A percentile compares a stretch with the other conserved stretches of the same genome.
These are phyloP conservation scores for Nesidiocoris tenuis DNA, from an alignment of 2,888 invertebrate species.

Conservation along the genomic window DNA sequence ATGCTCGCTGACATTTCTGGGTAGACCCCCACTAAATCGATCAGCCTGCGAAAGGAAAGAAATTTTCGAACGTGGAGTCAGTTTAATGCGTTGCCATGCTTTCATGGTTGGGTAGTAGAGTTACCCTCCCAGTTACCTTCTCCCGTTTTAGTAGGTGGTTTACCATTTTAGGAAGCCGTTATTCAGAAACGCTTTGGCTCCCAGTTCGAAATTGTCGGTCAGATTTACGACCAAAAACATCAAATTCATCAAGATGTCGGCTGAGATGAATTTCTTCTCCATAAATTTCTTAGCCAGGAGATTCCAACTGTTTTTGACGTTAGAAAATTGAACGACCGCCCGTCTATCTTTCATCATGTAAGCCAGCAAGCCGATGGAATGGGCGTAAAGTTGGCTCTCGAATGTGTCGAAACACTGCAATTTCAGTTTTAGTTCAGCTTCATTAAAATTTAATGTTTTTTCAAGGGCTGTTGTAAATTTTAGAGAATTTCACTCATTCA, in stretches of 20 bases:
- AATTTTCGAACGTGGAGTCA: no score
- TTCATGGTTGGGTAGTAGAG: no score
- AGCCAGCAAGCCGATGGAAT: slow-evolving; percentile 26
- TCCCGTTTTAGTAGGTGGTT: no score
- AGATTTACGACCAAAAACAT: slow-evolving; percentile 28
- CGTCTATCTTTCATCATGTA: slow-evolving; percentile 36
- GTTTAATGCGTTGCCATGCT: no score
- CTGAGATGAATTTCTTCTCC: slow-evolving; percentile 30
- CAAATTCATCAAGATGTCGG: slow-evolving; percentile 36
- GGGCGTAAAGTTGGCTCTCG: slow-evolving; percentile 34
- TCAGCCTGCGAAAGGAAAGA: slow-evolving; percentile 10
- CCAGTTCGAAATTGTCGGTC: slow-evolving; percentile 38
- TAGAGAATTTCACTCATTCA: neutral
- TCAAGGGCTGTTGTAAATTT: no score
- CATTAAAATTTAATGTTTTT: no score
- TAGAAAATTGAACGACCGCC: slow-evolving; percentile 36
- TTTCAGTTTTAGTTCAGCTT: no score
- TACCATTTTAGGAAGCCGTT: slow-evolving; percentile 34
- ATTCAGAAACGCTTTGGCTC: slow-evolving; percentile 35
- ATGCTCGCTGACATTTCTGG: slow-evolving; percentile 34
- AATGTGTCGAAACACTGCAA: slow-evolving; percentile 31
- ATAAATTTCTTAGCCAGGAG: slow-evolving; percentile 26
- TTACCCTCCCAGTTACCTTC: no score
- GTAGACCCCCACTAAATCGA: slow-evolving; percentile 15
- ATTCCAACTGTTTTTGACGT: slow-evolving; percentile 34